Evolutionary conservation across 2,888 invertebrate genomes (phyloP).

Genomic region (Tanytarsus gracilentus): DNA sequence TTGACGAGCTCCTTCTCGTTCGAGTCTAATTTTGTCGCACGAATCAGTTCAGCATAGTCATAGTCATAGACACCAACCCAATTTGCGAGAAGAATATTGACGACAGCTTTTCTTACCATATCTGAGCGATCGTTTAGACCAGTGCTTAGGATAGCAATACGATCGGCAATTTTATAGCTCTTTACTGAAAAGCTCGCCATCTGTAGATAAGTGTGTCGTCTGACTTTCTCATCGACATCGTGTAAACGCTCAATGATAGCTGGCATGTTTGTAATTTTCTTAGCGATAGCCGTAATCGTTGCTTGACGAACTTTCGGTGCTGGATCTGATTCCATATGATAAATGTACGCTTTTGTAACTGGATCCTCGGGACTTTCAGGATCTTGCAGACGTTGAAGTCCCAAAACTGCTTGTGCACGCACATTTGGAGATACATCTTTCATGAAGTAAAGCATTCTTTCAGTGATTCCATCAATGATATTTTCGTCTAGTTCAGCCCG

Average conservation of each 20-base stretch:
- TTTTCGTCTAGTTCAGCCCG: constrained; percentile 68
- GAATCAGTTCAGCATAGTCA: constrained; percentile 61
- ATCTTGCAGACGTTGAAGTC: constrained; percentile 71
- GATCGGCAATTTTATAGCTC: constrained; percentile 53
- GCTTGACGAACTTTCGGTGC: constrained; percentile 62
- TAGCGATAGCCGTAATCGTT: constrained; percentile 63
- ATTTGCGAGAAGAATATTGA: constrained; percentile 52
- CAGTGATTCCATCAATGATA: constrained; percentile 61
- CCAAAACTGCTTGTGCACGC: constrained; percentile 67
- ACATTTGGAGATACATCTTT: constrained; percentile 68
- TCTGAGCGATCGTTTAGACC: constrained; percentile 56
- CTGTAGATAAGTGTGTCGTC: constrained; percentile 47
- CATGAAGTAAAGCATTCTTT: constrained; percentile 50
- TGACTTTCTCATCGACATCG: constrained; percentile 69
- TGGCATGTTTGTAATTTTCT: constrained; percentile 59
- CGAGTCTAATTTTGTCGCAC: constrained; percentile 64
- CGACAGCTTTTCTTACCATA: constrained; percentile 44
- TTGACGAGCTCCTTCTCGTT: constrained; percentile 53
- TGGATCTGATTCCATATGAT: constrained; percentile 65
- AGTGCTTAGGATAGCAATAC: constrained; percentile 51
- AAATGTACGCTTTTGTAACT: constrained; percentile 61
- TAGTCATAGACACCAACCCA: constrained; percentile 68
- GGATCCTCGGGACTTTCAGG: constrained; percentile 65
- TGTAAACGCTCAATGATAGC: constrained; percentile 61
- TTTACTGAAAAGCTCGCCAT: constrained; percentile 43